These are phyloP conservation scores for Argentina silus DNA, from an alignment of 2,797 vertebrate species.

Conservation along the genomic window DNA sequence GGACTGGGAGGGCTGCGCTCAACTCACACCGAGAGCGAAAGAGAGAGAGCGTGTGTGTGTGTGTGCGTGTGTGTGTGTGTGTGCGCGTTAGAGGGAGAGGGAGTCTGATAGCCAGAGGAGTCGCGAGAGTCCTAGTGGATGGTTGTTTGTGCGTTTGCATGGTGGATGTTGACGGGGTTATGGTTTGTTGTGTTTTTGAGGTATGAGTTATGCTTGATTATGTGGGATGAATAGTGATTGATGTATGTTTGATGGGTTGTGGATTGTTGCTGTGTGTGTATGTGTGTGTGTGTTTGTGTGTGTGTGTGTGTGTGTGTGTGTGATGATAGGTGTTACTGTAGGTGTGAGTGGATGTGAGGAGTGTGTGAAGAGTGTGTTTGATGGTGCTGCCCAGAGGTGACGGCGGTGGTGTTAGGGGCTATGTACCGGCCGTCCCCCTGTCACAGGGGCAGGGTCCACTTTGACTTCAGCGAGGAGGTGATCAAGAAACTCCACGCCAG, in stretches of 20 bases:
- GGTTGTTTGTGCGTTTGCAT: background rate
- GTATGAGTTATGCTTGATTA: conserved; percentile 2
- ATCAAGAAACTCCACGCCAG: conserved; percentile 75
- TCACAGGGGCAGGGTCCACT: conserved; percentile 81
- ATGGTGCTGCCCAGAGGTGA: conserved; percentile 13
- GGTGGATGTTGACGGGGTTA: background rate
- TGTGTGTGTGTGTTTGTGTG: conserved; percentile 11
- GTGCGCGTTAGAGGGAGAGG: conserved; percentile 12
- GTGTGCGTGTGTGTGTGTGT: conserved; percentile 13
- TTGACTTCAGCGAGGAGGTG: conserved; percentile 86
- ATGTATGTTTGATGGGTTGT: conserved; percentile 1
- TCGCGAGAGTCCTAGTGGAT: background rate
- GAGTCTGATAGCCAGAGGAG: background rate
- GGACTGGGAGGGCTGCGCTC: conserved; percentile 40
- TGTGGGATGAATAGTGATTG: background rate
- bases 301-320: conserved; percentile 26
- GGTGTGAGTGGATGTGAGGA: conserved; percentile 35
- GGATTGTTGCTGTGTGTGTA: conserved; percentile 11
- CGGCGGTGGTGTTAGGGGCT: conserved; percentile 58
- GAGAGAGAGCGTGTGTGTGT: too few relatives aligned
- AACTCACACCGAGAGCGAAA: background rate
- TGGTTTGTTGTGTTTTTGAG: background rate
- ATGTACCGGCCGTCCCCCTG: conserved; percentile 82
- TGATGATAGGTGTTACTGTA: background rate
- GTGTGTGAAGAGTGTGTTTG: conserved; percentile 27